Evolutionary conservation across 2,888 invertebrate genomes (phyloP), one percentile per base, ranked within the genome.

Genomic region (Temnothorax rugatulus): DNA sequence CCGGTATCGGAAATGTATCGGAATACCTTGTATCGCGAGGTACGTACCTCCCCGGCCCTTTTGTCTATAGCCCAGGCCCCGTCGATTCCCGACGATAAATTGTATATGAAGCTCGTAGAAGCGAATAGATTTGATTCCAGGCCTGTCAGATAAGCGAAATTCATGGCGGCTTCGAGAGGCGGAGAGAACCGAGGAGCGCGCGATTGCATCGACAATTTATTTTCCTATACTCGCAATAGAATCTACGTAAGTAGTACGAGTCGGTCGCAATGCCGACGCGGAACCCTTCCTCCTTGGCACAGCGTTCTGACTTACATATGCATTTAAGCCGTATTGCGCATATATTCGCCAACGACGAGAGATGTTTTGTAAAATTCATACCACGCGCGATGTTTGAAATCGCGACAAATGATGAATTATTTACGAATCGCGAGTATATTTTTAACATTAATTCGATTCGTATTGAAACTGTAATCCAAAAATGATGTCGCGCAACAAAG

Each of bases 31-130:
- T 47, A 81, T 84, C 84, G 29, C 15, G 74, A 77, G 41, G 41
- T 52, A 29, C 75, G 74, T 59, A 57, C 41, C 74, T 74, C 75
- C 25, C 59, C 47, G 47, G 3, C 25, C 47, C 61, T 63, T 64
- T 74, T 69, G 82, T 73, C 71, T 38, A 57, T 34, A 50, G 59
- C 29, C 25, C 15, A 2, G 8, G 18, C 44, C 47, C 74, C 79
- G 59, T 81, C 79, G 79, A 52, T 87, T 38, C 21, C 15, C 59
- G n/a, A 61, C 71, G 79, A 81, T 81, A 79, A 84, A 82, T 85
- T 71, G 81, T 47, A 61, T 61, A 73, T 83, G 84, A 83, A 81
- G 81, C 54, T 59, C 47, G 66, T 64, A 29, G 44, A 63, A 68
- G 69, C 79, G 77, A 82, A 83, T 81, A 82, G 79, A 83, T 85